phyloP scores from a whole-genome alignment of 1,140 invertebrate genomes.

The Parapsyche elsis region DNA sequence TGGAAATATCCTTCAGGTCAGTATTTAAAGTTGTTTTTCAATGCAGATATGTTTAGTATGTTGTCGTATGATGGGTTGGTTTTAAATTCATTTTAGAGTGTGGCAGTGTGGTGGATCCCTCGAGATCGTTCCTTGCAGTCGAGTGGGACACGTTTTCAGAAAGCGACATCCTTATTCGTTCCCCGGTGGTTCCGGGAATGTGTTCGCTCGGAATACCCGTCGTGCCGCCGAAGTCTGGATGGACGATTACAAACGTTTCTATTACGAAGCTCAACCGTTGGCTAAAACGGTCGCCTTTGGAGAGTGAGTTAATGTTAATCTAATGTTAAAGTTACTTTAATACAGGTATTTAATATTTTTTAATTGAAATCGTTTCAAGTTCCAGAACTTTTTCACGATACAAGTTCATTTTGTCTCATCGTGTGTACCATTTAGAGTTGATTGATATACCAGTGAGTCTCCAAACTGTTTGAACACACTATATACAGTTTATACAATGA shows the following conservation, averaged over 20 bases:
- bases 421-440: too few relatives aligned
- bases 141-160: conserved; percentile 89
- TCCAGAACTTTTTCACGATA: not conserved
- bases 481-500: too few relatives aligned
- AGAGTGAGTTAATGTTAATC: conserved; percentile 86
- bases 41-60: not conserved
- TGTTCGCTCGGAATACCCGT: conserved; percentile 89
- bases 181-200: conserved; percentile 90
- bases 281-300: conserved; percentile 89
- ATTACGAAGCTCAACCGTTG: conserved; percentile 87
- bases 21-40: conserved; percentile 13
- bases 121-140: conserved; percentile 94
- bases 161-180: conserved; percentile 97
- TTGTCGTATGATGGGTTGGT: not conserved
- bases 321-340: too few relatives aligned
- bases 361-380: not conserved
- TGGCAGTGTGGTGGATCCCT: conserved; percentile 96
- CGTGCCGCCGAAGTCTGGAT: conserved; percentile 96
- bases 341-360: not conserved
- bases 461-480: too few relatives aligned
- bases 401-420: not conserved
- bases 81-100: conserved; percentile 77
- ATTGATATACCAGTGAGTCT: too few relatives aligned
- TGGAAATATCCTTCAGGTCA: conserved; percentile 71
- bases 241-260: conserved; percentile 94